Percentiles rank a stretch among this genome's conserved stretches.
Conservation (phyloP, 2,113 vertebrate species). For the Oreotrochilus melanogaster region DNA sequence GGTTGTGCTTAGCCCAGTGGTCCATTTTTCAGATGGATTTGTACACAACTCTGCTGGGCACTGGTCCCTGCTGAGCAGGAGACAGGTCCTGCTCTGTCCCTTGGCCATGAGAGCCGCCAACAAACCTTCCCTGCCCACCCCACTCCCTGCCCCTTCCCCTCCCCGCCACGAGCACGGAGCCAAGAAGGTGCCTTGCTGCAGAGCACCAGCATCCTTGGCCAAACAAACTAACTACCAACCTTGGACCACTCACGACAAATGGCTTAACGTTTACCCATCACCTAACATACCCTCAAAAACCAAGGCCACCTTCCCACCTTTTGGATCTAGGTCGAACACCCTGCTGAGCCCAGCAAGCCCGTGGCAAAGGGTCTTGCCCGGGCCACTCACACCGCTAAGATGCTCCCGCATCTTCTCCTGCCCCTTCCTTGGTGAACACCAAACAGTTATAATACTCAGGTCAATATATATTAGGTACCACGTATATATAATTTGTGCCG, state of each 20-base stretch:
- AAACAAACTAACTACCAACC: constrained; percentile 74
- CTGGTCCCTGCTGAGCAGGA: neutral
- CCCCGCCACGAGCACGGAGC: constrained; percentile 52
- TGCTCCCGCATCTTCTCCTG: constrained; percentile 61
- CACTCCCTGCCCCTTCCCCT: constrained; percentile 38
- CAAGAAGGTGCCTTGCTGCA: constrained; percentile 35
- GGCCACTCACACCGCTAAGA: constrained; percentile 24
- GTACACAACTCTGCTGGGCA: accelerated
- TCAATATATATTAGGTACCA: constrained; percentile 80
- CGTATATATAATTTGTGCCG: constrained; percentile 73
- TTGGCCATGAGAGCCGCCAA: constrained; percentile 35
- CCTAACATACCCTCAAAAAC: constrained; percentile 69
- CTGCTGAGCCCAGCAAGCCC: constrained; percentile 36
- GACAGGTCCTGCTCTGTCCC: neutral
- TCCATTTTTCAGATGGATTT: accelerated
- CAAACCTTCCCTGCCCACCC: constrained; percentile 56
- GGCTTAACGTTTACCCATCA: constrained; percentile 64
- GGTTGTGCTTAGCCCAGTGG: neutral
- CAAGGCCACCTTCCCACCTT: constrained; percentile 34
- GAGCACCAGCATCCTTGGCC: constrained; percentile 30
- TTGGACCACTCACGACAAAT: constrained; percentile 66
- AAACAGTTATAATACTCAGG: constrained; percentile 81
- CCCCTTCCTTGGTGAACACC: constrained; percentile 78
- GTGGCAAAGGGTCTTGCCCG: neutral
- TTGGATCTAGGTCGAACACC: neutral